Evolutionary conservation across 1,140 invertebrate species (phyloP).

Genomic region (Spodoptera litura): DNA sequence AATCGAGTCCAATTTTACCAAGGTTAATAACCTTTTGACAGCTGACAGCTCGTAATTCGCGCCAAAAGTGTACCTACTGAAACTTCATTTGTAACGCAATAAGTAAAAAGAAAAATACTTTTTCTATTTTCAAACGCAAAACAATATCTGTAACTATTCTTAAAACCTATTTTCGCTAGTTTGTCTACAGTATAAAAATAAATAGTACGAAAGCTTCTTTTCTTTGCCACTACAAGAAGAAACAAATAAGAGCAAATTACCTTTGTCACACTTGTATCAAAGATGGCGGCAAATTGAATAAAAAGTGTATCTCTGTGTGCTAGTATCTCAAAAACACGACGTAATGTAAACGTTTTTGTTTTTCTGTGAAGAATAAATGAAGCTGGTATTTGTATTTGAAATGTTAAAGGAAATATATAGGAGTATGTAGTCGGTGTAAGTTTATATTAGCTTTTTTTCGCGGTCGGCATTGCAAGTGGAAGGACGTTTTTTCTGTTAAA

Average conservation of each 20-base stretch:
- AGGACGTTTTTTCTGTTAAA: too few species aligned
- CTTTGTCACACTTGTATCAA: conserved; percentile 38
- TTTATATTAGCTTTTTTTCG: too few species aligned
- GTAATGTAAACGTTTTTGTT: conserved; percentile 30
- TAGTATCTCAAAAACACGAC: conserved; percentile 31
- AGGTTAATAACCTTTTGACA: too few species aligned
- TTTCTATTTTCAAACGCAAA: too few species aligned
- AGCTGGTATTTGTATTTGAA: conserved; percentile 6
- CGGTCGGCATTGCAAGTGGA: too few species aligned
- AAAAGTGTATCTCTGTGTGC: conserved; percentile 22
- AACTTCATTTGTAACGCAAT: too few species aligned
- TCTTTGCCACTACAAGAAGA: conserved; percentile 6
- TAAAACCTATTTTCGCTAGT: neutral
- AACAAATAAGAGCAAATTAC: conserved; percentile 5
- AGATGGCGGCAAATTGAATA: conserved; percentile 26
- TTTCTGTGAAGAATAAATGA: conserved; percentile 11
- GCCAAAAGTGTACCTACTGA: too few species aligned
- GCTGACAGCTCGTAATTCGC: too few species aligned
- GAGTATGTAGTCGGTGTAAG: too few species aligned
- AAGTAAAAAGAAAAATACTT: too few species aligned
- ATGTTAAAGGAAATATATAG: neutral
- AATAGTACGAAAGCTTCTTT: neutral
- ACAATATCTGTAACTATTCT: too few species aligned
- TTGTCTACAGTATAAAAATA: neutral
- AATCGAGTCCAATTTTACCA: too few species aligned